A percentile compares a stretch with the other conserved stretches of the same genome.
These are phyloP conservation scores for Nomada fucata DNA, from an alignment of 2,888 invertebrate genomes.

Conservation along the genomic window DNA sequence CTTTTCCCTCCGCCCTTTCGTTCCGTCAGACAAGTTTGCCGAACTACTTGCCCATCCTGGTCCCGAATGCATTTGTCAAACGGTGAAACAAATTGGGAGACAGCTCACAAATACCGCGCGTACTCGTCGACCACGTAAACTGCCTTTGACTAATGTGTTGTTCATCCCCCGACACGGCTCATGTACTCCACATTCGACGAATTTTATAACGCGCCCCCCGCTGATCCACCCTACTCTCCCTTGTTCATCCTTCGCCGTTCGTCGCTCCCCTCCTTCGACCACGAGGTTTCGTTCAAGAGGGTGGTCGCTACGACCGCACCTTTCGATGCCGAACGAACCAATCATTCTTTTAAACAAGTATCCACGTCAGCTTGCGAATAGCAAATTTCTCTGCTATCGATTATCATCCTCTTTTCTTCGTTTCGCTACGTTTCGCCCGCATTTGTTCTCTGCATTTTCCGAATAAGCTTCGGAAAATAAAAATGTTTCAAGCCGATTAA, in stretches of 20 bases:
- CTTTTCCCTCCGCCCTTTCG: conserved; percentile 66
- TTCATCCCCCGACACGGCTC: conserved; percentile 80
- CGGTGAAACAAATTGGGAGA: conserved; percentile 82
- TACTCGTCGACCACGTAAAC: conserved; percentile 74
- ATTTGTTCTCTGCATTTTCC: too few species aligned
- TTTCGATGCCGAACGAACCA: too few species aligned
- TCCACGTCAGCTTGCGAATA: too few species aligned
- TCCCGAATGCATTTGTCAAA: conserved; percentile 81
- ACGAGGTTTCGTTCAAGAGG: background rate
- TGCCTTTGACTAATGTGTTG: conserved; percentile 83
- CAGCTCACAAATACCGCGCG: conserved; percentile 79
- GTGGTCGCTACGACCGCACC: background rate
- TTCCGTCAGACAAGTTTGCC: conserved; percentile 76
- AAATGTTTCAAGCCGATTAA: too few species aligned
- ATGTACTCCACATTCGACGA: conserved; percentile 77
- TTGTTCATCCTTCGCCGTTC: background rate
- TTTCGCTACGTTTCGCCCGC: too few species aligned
- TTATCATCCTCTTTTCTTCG: too few species aligned
- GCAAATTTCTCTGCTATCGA: too few species aligned
- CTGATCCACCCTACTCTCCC: background rate
- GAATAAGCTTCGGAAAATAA: too few species aligned
- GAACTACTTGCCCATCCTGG: conserved; percentile 76
- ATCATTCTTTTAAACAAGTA: too few species aligned
- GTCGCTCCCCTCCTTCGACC: too few species aligned
- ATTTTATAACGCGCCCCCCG: conserved; percentile 72